A percentile compares a stretch with the other conserved stretches of the same genome.
Conservation (phyloP, 2,797 vertebrate species). For the Cuculus canorus region DNA sequence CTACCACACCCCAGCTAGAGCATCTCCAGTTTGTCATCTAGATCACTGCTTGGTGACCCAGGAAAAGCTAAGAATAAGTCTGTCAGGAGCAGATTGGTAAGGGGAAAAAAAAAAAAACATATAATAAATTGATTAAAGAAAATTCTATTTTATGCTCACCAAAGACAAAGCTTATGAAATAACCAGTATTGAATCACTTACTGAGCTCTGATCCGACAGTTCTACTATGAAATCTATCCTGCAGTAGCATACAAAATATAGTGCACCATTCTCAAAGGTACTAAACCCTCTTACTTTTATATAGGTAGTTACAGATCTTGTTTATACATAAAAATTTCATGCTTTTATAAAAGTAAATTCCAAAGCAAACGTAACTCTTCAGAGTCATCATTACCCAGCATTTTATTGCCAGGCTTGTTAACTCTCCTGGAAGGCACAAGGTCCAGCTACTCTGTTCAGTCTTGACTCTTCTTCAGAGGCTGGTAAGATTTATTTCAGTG, state of each 20-base stretch:
- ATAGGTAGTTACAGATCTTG: background rate
- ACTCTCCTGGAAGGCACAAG: constrained; percentile 22
- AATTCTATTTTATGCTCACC: background rate
- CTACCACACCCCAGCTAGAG: background rate
- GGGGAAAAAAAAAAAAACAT: background rate
- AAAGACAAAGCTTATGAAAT: constrained; percentile 28
- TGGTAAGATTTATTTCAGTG: background rate
- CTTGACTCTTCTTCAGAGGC: constrained; percentile 9
- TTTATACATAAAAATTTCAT: background rate
- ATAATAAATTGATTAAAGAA: background rate
- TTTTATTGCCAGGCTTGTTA: constrained; percentile 14
- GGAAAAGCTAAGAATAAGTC: background rate
- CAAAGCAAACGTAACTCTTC: constrained; percentile 46
- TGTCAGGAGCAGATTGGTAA: background rate
- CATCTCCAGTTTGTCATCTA: background rate
- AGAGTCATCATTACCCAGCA: constrained; percentile 1
- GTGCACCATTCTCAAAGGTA: background rate
- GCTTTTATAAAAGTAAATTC: constrained; percentile 67
- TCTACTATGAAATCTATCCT: background rate
- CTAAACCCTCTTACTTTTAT: background rate
- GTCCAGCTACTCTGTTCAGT: constrained; percentile 46
- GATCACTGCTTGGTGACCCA: background rate
- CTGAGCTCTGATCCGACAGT: background rate
- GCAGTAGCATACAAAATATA: background rate
- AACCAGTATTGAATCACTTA: background rate